phyloP scores from a whole-genome alignment of 1,140 invertebrate species.

The Archegozetes longisetosus region DNA sequence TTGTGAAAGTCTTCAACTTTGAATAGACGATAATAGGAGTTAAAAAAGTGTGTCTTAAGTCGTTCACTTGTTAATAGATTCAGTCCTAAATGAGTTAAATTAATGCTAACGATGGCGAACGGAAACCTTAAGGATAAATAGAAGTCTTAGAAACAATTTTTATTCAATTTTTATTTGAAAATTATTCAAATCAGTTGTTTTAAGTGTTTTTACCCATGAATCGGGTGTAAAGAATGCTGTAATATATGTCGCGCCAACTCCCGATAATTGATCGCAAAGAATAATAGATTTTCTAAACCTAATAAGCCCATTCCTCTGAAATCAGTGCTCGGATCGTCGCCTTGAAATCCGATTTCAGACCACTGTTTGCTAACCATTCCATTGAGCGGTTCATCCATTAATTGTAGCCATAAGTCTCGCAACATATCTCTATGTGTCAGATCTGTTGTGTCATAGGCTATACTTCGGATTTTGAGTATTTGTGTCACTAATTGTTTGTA shows the following conservation, averaged over 20 bases:
- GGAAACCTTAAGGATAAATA: conserved; percentile 34
- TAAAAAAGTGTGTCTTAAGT: conserved; percentile 84
- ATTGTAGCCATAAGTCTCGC: conserved; percentile 30
- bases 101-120: conserved; percentile 69
- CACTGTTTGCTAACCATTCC: conserved; percentile 54
- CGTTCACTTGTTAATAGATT: conserved; percentile 57
- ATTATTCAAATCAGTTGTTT: not conserved
- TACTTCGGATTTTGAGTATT: conserved; percentile 55
- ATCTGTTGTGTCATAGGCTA: conserved; percentile 54
- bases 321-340: conserved; percentile 91
- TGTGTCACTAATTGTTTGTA: conserved; percentile 58
- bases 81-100: conserved; percentile 77
- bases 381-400: conserved; percentile 5
- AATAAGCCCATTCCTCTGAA: conserved; percentile 95
- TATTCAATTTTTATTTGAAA: not conserved
- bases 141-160: not conserved
- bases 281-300: conserved; percentile 78
- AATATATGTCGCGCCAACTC: conserved; percentile 61
- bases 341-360: conserved; percentile 90
- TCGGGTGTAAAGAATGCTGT: conserved; percentile 72
- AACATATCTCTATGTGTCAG: conserved; percentile 60
- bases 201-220: conserved; percentile 44
- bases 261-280: conserved; percentile 65
- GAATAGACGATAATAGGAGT: conserved; percentile 36
- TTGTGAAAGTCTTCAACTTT: conserved; percentile 69